These are phyloP conservation scores for Micrastur ruficollis DNA, from an alignment of 2,797 vertebrate species.

Conservation along the genomic window DNA sequence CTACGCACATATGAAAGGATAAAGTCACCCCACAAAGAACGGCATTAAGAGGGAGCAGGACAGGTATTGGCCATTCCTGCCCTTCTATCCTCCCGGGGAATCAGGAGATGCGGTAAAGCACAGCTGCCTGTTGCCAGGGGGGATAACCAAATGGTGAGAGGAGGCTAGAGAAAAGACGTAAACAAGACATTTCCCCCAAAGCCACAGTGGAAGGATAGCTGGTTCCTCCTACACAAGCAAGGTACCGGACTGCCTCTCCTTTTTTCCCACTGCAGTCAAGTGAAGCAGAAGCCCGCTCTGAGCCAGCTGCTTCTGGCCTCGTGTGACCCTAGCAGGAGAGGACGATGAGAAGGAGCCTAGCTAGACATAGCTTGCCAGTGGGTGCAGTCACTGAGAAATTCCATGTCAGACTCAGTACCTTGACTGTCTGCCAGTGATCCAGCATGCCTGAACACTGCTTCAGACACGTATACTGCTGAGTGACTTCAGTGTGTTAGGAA, in stretches of 20 bases:
- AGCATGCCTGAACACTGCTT: not conserved
- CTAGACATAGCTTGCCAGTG: slow-evolving; percentile 9
- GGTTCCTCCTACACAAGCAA: not conserved
- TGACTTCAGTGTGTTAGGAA: not conserved
- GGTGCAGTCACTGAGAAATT: slow-evolving; percentile 27
- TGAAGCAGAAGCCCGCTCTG: not conserved
- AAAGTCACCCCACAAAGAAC: not conserved
- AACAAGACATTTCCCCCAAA: not conserved
- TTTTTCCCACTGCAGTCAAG: not conserved
- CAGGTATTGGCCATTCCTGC: not conserved
- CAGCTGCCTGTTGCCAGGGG: not conserved
- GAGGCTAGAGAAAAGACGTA: not conserved
- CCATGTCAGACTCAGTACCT: not conserved
- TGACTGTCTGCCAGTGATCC: not conserved
- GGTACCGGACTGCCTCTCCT: not conserved
- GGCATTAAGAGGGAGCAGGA: not conserved
- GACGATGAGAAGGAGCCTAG: not conserved
- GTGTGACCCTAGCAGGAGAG: not conserved
- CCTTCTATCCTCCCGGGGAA: fast-evolving
- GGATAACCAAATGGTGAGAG: not conserved
- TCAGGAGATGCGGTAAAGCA: not conserved
- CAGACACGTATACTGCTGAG: not conserved
- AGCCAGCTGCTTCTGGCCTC: not conserved
- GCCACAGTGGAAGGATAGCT: not conserved
- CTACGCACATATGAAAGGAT: fast-evolving